phyloP scores from a whole-genome alignment of 64 coral and sea anemone genomes.

The Stylophora pistillata region DNA sequence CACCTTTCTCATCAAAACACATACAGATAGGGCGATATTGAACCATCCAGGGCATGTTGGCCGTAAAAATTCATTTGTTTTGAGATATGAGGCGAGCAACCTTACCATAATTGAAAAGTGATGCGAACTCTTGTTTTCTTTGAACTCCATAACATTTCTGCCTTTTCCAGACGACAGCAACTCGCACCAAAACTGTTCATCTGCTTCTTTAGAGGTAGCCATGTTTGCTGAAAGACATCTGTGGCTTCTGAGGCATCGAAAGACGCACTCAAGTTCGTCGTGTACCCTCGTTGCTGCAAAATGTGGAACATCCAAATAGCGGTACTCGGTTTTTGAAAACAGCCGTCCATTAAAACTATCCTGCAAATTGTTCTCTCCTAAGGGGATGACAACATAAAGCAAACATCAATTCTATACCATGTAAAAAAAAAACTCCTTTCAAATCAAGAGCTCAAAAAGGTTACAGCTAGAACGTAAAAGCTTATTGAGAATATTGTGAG shows the following conservation, averaged over 20 bases:
- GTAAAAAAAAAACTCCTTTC: no score
- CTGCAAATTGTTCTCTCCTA: no score
- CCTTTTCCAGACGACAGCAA: background rate
- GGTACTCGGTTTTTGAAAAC: background rate
- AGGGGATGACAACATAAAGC: no score
- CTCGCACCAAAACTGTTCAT: slow-evolving; percentile 5
- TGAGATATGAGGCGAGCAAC: background rate
- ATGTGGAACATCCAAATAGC: background rate
- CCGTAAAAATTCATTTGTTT: background rate
- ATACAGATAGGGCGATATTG: no score
- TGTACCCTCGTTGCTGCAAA: background rate
- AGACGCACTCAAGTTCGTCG: background rate
- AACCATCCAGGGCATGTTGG: no score
- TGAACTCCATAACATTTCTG: background rate
- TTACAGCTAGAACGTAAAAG: no score
- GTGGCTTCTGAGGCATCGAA: background rate
- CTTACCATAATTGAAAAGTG: background rate
- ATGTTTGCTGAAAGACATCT: background rate
- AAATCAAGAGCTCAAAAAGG: no score
- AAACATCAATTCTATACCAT: no score
- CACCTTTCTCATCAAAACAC: no score
- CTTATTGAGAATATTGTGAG: no score
- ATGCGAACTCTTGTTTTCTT: background rate
- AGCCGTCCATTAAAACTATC: no score
- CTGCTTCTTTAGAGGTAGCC: background rate